phyloP scores from a whole-genome alignment of 2,797 vertebrate genomes.

The Avahi laniger region DNA sequence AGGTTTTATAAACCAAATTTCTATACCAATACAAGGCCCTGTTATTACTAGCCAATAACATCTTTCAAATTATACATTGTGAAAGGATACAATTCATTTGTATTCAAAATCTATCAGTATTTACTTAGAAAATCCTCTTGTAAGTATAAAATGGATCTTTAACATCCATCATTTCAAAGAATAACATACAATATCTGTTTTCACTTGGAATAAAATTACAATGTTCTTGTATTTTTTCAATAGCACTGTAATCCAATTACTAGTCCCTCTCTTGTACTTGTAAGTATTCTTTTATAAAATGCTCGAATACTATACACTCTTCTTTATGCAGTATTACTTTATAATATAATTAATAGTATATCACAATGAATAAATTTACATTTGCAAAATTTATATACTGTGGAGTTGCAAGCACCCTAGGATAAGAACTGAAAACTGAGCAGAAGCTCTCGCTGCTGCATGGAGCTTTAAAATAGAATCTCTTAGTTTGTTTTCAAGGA shows the following conservation, averaged over 20 bases:
- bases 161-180: conserved; percentile 57
- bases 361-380: conserved; percentile 80
- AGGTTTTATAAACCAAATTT: not conserved
- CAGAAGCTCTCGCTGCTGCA: conserved; percentile 66
- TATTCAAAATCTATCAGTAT: not conserved
- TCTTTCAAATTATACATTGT: not conserved
- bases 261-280: conserved; percentile 39
- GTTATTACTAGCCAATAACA: not conserved
- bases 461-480: conserved; percentile 73
- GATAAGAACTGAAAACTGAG: conserved; percentile 67
- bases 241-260: conserved; percentile 43
- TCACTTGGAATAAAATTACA: conserved; percentile 66
- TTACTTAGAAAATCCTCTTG: conserved; percentile 25
- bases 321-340: conserved; percentile 82
- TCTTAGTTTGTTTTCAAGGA: not conserved
- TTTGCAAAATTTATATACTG: conserved; percentile 81
- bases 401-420: conserved; percentile 77
- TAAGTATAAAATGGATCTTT: conserved; percentile 58
- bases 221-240: conserved; percentile 57
- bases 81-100: not conserved
- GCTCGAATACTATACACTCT: conserved; percentile 68
- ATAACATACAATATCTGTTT: not conserved
- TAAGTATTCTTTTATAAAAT: conserved; percentile 75
- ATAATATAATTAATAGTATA: conserved; percentile 83
- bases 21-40: not conserved